A percentile compares a stretch with the other conserved stretches of the same genome.
Evolutionary conservation across 2,797 vertebrate genomes (phyloP).

Genomic region (Petrocephalus sullivani): DNA sequence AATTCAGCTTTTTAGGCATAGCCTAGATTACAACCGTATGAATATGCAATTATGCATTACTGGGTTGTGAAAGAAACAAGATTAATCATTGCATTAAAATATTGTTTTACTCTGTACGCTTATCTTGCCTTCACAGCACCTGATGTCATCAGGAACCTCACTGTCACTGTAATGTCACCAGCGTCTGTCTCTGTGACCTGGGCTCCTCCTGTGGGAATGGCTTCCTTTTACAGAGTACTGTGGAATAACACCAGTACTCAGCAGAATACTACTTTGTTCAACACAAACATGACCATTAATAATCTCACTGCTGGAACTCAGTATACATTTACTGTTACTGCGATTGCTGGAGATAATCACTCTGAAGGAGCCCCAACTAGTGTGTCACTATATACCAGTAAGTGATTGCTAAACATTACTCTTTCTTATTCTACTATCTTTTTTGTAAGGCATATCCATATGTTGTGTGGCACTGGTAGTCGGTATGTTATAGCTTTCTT

Average conservation of each 20-base stretch:
- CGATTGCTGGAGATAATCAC: background rate
- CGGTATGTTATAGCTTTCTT: background rate
- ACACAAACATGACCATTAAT: background rate
- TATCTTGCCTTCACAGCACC: background rate
- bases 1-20: background rate
- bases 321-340: background rate
- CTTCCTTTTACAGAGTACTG: background rate
- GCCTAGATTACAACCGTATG: background rate
- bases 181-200: background rate
- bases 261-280: background rate
- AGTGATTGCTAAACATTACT: background rate
- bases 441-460: background rate
- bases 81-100: background rate
- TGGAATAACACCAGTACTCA: background rate
- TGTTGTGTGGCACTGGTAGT: background rate
- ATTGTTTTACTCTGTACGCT: background rate
- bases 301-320: background rate
- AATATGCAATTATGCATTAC: background rate
- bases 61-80: background rate
- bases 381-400: background rate
- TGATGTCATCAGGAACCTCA: background rate
- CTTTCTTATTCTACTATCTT: background rate
- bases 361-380: background rate
- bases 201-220: background rate
- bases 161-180: background rate